Evolutionary conservation across 1,140 invertebrate genomes (phyloP).

Genomic region (Anoplophora glabripennis): DNA sequence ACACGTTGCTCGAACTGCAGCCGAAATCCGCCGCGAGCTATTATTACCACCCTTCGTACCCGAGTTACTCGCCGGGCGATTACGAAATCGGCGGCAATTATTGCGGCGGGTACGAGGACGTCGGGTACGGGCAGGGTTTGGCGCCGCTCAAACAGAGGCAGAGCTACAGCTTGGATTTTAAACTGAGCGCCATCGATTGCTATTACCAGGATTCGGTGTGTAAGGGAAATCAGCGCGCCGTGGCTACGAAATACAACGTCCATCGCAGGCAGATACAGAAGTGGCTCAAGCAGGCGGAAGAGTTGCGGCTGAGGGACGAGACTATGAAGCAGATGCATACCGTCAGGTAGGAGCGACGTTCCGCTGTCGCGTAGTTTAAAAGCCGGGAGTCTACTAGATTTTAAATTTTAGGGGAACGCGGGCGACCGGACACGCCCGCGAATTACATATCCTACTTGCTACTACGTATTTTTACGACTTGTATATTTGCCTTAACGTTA

Average conservation of each 20-base stretch:
- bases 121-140: conserved; percentile 3
- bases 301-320: conserved; percentile 47
- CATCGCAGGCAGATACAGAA: conserved; percentile 64
- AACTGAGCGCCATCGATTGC: conserved; percentile 54
- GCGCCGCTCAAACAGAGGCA: conserved; percentile 41
- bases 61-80: conserved; percentile 12
- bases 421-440: too few relatives aligned
- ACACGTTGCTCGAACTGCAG: conserved; percentile 42
- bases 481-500: conserved; percentile 16
- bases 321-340: conserved; percentile 34
- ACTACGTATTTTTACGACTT: background rate
- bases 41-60: conserved; percentile 33
- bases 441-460: conserved; percentile 13
- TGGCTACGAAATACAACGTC: conserved; percentile 61
- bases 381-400: conserved; percentile 17
- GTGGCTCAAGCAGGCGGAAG: conserved; percentile 58
- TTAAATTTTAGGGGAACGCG: background rate
- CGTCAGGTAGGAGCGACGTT: conserved; percentile 26
- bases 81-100: conserved; percentile 22
- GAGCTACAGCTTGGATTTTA: conserved; percentile 53
- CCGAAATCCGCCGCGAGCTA: conserved; percentile 33
- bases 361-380: background rate
- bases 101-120: conserved; percentile 29
- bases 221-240: conserved; percentile 60
- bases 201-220: conserved; percentile 54